These are phyloP conservation scores for Pseudobourletiella spinata DNA, from an alignment of 1,140 invertebrate species.

Conservation along the genomic window DNA sequence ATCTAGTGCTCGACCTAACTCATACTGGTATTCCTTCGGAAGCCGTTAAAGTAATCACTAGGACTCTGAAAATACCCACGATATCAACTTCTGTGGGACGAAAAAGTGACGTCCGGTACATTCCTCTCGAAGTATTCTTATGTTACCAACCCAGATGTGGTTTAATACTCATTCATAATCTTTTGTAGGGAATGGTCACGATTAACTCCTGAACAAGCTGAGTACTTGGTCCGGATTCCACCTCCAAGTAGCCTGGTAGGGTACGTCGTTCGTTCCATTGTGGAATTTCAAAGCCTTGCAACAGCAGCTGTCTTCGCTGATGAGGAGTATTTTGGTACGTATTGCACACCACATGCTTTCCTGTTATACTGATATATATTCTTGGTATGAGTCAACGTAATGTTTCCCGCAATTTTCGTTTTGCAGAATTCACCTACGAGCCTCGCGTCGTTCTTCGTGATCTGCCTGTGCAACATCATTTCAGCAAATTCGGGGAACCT, in stretches of 20 bases:
- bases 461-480: neutral
- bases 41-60: slow-evolving; percentile 69
- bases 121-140: neutral
- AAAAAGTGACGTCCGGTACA: slow-evolving; percentile 57
- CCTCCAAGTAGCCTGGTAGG: slow-evolving; percentile 72
- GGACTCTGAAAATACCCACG: slow-evolving; percentile 67
- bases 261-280: slow-evolving; percentile 66
- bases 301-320: slow-evolving; percentile 85
- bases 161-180: neutral
- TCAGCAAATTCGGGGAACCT: no score
- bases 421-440: neutral
- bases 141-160: neutral
- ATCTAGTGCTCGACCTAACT: slow-evolving; percentile 69
- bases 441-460: neutral
- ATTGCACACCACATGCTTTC: neutral
- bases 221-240: slow-evolving; percentile 46
- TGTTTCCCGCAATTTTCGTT: neutral
- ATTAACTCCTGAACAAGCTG: neutral
- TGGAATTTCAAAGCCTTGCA: slow-evolving; percentile 68
- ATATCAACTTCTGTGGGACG: slow-evolving; percentile 73
- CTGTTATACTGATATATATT: neutral
- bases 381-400: neutral
- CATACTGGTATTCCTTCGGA: slow-evolving; percentile 64
- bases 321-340: slow-evolving; percentile 64
- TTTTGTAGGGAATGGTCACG: slow-evolving; percentile 22